Conservation (phyloP, 2,113 vertebrate genomes). For the Perca flavescens region DNA sequence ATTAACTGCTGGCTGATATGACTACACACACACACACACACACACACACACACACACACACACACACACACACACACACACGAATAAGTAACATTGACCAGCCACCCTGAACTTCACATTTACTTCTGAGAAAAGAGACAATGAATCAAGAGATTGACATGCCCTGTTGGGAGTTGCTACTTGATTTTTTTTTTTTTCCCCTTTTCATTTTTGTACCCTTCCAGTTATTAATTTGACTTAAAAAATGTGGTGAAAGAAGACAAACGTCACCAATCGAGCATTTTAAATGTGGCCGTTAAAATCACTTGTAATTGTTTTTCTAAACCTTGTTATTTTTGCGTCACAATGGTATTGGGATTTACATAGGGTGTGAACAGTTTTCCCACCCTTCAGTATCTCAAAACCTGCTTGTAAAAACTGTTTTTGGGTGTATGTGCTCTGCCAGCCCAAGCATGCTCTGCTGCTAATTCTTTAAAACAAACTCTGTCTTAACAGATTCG, state of each 20-base stretch:
- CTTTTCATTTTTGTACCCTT: constrained; percentile 1
- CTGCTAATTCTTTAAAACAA: constrained; percentile 51
- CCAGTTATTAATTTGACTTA: constrained; percentile 23
- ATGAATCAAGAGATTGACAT: constrained; percentile 9
- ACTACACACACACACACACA: constrained; percentile 23
- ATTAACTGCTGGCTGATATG: constrained; percentile 70
- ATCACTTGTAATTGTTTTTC: constrained; percentile 13
- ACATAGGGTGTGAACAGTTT: constrained; percentile 47
- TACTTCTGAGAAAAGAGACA: constrained; percentile 26
- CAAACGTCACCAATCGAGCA: neutral
- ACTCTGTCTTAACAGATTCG: constrained; percentile 64
- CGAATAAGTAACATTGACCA: constrained; percentile 31
- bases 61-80: constrained; percentile 42
- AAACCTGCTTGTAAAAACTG: constrained; percentile 47
- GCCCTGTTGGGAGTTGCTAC: neutral
- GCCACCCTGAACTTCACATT: constrained; percentile 16
- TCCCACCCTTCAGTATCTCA: constrained; percentile 42
- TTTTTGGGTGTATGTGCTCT: constrained; percentile 44
- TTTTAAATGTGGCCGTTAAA: neutral
- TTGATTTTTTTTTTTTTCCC: neutral
- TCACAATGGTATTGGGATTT: constrained; percentile 31
- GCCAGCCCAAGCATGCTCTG: constrained; percentile 74
- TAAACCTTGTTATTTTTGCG: constrained; percentile 39
- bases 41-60: neutral
- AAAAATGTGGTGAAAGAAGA: constrained; percentile 9